Conservation (phyloP, 2,797 vertebrate genomes). For the Macrochelys suwanniensis region DNA sequence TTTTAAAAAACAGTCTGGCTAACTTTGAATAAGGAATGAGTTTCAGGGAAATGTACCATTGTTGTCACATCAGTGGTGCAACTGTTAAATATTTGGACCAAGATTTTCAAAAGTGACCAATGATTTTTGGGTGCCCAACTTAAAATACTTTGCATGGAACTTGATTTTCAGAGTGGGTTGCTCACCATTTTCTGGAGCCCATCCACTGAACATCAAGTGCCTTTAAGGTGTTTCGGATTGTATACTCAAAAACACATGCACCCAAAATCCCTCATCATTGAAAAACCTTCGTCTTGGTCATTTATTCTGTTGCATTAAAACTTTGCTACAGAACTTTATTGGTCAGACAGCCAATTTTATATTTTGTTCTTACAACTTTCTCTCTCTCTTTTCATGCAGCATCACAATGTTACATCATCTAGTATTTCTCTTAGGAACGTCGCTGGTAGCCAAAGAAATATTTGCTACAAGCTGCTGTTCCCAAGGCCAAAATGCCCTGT, state of each 20-base stretch:
- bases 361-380: conserved; percentile 7
- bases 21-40: background rate
- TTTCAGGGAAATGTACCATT: background rate
- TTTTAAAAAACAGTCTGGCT: background rate
- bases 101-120: background rate
- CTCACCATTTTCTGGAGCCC: background rate
- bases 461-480: conserved; percentile 73
- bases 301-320: background rate
- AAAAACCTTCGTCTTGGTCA: background rate
- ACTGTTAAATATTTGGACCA: background rate
- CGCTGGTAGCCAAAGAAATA: conserved; percentile 43
- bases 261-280: background rate
- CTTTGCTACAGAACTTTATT: background rate
- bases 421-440: conserved; percentile 70
- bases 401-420: conserved; percentile 67
- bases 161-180: background rate
- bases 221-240: background rate
- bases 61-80: background rate
- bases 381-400: conserved; percentile 50
- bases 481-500: conserved; percentile 54
- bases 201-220: background rate
- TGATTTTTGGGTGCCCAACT: background rate
- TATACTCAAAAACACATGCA: background rate
- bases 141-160: background rate
- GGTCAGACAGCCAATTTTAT: background rate